Conservation (phyloP, 2,113 vertebrate species). For the Rhineura floridana region DNA sequence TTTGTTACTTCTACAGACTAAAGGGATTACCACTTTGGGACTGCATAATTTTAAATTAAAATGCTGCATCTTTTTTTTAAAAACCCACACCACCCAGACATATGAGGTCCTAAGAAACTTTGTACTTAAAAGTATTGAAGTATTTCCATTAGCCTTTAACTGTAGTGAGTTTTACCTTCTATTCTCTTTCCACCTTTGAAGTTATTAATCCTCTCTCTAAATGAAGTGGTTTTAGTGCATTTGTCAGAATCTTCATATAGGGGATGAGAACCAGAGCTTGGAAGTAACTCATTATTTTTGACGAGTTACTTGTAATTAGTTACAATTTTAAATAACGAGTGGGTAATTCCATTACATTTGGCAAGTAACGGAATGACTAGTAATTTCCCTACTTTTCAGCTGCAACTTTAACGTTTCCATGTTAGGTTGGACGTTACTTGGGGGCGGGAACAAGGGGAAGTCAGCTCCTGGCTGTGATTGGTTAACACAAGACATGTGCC, state of each 20-base stretch:
- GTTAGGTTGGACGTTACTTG: no score
- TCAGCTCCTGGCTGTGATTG: no score
- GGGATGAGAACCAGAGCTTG: background rate
- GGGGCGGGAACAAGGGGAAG: no score
- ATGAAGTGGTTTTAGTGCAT: slow-evolving; percentile 8
- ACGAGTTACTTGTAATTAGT: no score
- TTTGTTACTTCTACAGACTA: background rate
- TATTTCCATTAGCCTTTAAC: slow-evolving; percentile 1
- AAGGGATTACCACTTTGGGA: background rate
- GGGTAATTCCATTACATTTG: no score
- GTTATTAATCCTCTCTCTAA: slow-evolving; percentile 22
- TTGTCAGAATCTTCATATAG: slow-evolving; percentile 7
- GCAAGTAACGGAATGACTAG: no score
- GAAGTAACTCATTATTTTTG: no score
- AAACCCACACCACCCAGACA: background rate
- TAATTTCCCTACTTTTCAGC: no score
- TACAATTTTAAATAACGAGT: no score
- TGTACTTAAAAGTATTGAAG: background rate
- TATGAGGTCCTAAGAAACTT: background rate
- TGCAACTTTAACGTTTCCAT: no score
- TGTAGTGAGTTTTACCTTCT: background rate
- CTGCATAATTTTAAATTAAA: background rate
- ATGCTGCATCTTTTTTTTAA: background rate
- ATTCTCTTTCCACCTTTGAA: background rate
- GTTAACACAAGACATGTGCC: no score